Evolutionary conservation across 1,140 invertebrate genomes (phyloP).

Genomic region (Chironomus striatipennis): DNA sequence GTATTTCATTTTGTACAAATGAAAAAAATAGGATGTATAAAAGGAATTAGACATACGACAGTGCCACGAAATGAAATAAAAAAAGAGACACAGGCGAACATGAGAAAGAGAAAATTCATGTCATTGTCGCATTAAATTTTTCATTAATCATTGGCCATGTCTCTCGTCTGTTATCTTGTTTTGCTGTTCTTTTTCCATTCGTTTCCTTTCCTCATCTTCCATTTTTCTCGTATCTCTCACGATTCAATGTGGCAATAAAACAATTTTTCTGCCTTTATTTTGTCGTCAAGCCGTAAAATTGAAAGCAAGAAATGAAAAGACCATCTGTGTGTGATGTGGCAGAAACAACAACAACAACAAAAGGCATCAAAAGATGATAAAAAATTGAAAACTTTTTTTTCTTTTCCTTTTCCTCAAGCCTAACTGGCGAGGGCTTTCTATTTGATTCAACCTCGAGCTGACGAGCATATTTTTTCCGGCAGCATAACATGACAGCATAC

Average conservation of each 20-base stretch:
- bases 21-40: not conserved
- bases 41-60: not conserved
- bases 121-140: conserved; percentile 22
- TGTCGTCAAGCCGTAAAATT: not conserved
- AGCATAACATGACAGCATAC: too few relatives aligned
- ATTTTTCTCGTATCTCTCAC: not conserved
- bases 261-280: not conserved
- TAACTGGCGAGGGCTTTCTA: too few relatives aligned
- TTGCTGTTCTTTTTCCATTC: too few relatives aligned
- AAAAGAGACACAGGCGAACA: not conserved
- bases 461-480: too few relatives aligned
- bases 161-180: not conserved
- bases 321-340: not conserved
- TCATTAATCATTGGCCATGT: conserved; percentile 16
- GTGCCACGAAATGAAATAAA: too few relatives aligned
- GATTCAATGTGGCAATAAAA: conserved; percentile 7
- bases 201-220: not conserved
- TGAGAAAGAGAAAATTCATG: conserved; percentile 13
- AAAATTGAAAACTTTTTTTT: not conserved
- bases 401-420: not conserved
- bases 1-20: not conserved
- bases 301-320: not conserved
- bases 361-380: not conserved
- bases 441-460: too few relatives aligned
- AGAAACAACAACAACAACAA: not conserved